Base-by-base conservation (phyloP, 2,797 vertebrate species). In the Pelodytes ibericus region DNA sequence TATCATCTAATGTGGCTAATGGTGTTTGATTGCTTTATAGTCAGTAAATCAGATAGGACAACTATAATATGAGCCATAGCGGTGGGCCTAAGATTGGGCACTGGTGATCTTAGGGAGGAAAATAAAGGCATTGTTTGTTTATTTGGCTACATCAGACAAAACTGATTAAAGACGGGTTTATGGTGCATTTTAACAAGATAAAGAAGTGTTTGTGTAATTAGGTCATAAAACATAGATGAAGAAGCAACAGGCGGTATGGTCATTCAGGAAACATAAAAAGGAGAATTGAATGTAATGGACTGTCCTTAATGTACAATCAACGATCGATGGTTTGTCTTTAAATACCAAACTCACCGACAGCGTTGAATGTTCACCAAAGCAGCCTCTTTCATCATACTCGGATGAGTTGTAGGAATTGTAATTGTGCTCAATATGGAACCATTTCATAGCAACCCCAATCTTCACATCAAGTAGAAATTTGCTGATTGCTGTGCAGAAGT, bases 321-420 rank as follows among this genome's bases (percentile, higher is more conserved):
- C 97, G 97, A 96, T 98, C 97, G 96, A 98, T 99, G 97, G 97
- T 99, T 99, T 94, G 93, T 90, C 90, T 88, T 93, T 92, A 92
- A 93, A 94, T 93, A 90, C 91, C 89, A 98, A 98, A 98, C 95
- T 96, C 95, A 96, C 95, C 95, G 95, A 96, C 95, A 96, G 95
- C 95, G 95, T 96, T 96, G 95, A 96, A 96, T 96, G 95, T 96
- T 96, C 94, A 90, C 93, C 84, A 92, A 87, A 89, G 92, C 91
- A 88, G 95, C 93, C 93, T 15, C 49, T 22, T 20, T 53, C n/a
- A 25, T 53, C 3, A 53, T 13, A n/a, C 16, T 16, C 11, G 5
- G 33, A 36, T 36, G 11, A 36, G 7, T 16, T 16, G 41, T 16
- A 44, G 41, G 3, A 16, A 16, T 44, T 44, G 13, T 44, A 15